A percentile compares a stretch with the other conserved stretches of the same genome.
These are phyloP conservation scores for Melanostoma scalare DNA, from an alignment of 2,888 invertebrate species.

Conservation along the genomic window DNA sequence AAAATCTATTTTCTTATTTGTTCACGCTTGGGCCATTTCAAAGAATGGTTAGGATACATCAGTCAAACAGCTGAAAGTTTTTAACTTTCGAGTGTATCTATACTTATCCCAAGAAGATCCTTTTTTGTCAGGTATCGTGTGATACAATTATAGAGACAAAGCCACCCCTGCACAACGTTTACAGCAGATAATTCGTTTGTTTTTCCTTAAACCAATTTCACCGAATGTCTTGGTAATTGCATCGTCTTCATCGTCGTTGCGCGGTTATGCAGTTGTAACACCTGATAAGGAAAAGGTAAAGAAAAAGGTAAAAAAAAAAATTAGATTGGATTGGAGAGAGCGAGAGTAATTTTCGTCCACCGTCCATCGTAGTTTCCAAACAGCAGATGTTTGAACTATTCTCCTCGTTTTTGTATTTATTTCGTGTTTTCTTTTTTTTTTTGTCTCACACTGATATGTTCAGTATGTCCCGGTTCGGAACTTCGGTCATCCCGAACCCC, in stretches of 20 bases:
- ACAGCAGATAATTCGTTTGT: conserved; percentile 37
- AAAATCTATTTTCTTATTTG: no score
- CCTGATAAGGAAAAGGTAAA: conserved; percentile 64
- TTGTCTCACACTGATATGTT: neutral
- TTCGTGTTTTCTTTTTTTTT: no score
- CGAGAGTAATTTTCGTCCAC: conserved; percentile 59
- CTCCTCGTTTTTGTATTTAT: conserved; percentile 21
- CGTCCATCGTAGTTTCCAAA: conserved; percentile 42
- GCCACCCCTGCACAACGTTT: conserved; percentile 43
- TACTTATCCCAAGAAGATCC: no score
- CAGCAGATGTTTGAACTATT: conserved; percentile 71
- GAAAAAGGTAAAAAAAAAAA: conserved; percentile 39
- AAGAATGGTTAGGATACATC: no score
- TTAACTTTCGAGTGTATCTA: no score
- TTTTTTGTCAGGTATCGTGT: no score
- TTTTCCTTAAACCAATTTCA: conserved; percentile 42
- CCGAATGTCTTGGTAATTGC: conserved; percentile 48
- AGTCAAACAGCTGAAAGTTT: no score
- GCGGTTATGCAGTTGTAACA: conserved; percentile 52
- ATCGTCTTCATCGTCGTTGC: conserved; percentile 20
- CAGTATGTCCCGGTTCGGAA: conserved; percentile 42
- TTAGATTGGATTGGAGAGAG: conserved; percentile 55
- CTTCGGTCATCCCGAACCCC: conserved; percentile 58
- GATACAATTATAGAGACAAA: conserved; percentile 32
- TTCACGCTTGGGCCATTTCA: no score